phyloP scores from a whole-genome alignment of 2,113 vertebrate species.

The Poicephalus meyeri region DNA sequence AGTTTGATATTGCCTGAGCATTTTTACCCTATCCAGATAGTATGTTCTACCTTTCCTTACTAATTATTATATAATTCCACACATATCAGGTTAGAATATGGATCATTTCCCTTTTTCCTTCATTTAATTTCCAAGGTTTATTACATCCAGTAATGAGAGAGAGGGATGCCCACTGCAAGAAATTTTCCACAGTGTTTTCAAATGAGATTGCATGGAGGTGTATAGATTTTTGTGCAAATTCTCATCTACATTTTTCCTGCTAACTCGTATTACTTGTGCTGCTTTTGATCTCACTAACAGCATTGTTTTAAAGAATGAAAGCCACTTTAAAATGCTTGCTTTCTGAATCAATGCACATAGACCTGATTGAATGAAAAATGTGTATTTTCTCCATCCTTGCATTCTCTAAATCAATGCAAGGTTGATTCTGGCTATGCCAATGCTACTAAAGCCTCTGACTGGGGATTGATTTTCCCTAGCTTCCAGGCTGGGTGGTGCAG shows the following conservation, averaged over 20 bases:
- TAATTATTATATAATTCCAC: conserved; percentile 48
- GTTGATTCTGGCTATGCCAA: background rate
- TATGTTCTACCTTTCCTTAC: conserved; percentile 23
- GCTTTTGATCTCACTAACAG: background rate
- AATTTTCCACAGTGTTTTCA: conserved; percentile 28
- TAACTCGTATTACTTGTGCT: conserved; percentile 21
- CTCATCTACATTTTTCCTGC: conserved; percentile 14
- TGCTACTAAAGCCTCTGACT: background rate
- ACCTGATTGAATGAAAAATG: background rate
- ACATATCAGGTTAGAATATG: conserved; percentile 52
- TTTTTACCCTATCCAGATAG: background rate
- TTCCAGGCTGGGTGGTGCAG: background rate
- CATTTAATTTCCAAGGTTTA: conserved; percentile 62
- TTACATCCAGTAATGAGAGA: conserved; percentile 3
- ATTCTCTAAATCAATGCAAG: background rate
- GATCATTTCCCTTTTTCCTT: conserved; percentile 43
- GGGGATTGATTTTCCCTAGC: background rate
- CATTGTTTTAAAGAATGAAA: background rate
- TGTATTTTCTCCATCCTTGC: background rate
- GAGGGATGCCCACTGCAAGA: background rate
- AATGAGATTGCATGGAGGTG: conserved; percentile 35
- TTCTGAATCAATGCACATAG: background rate
- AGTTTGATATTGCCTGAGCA: background rate
- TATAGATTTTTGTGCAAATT: conserved; percentile 47
- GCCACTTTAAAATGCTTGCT: background rate